phyloP scores from a whole-genome alignment of 2,113 vertebrate species.

The Misgurnus anguillicaudatus region DNA sequence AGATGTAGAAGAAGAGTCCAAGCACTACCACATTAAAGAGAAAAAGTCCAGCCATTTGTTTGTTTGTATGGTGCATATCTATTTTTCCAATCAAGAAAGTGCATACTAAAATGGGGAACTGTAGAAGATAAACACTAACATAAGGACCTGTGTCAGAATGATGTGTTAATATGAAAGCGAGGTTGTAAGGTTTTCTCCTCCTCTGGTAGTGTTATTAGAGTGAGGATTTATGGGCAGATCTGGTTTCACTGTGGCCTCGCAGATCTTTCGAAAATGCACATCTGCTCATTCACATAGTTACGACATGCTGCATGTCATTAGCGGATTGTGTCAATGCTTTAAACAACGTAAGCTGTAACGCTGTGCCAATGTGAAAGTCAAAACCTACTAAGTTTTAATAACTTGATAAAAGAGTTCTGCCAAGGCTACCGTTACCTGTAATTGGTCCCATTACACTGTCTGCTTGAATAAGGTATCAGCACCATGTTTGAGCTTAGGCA shows the following conservation, averaged over 20 bases:
- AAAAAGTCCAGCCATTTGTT: constrained; percentile 30
- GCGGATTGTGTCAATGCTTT: constrained; percentile 40
- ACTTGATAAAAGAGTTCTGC: not conserved
- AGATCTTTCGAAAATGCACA: constrained; percentile 23
- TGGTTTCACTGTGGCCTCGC: constrained; percentile 48
- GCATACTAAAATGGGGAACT: not conserved
- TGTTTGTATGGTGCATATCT: not conserved
- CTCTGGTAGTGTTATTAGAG: constrained; percentile 49
- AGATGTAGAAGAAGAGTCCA: constrained; percentile 27
- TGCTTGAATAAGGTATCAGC: not conserved
- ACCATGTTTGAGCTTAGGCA: not conserved
- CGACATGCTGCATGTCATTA: constrained; percentile 47
- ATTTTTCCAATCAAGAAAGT: constrained; percentile 1
- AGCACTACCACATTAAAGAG: constrained; percentile 43
- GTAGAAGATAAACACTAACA: not conserved
- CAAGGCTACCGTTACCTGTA: not conserved
- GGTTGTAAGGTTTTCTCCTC: constrained; percentile 19
- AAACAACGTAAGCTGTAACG: constrained; percentile 9
- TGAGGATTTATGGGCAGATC: constrained; percentile 56
- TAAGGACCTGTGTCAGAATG: not conserved
- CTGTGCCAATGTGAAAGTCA: not conserved
- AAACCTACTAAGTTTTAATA: not conserved
- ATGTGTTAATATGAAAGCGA: constrained; percentile 15
- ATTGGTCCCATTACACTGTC: not conserved
- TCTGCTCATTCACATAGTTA: constrained; percentile 41